Evolutionary conservation across 2,113 vertebrate species (phyloP).

Genomic region (Girardinichthys multiradiatus): DNA sequence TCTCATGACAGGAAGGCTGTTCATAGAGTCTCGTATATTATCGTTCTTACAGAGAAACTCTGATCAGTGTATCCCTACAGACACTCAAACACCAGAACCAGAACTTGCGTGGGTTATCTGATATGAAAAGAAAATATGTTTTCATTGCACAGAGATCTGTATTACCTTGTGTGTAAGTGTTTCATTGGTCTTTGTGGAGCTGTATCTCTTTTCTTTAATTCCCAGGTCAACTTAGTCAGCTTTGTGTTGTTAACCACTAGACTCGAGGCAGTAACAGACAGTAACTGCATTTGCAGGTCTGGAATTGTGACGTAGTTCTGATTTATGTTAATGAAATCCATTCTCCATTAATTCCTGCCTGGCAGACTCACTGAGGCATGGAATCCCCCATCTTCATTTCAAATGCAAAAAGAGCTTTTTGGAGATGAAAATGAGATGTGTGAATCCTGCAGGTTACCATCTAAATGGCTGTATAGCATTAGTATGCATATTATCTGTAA

Average conservation of each 20-base stretch:
- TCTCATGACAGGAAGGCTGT: not conserved
- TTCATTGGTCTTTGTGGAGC: not conserved
- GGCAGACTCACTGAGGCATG: slow-evolving; percentile 73
- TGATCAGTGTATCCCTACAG: not conserved
- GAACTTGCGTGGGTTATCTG: not conserved
- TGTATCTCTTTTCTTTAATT: slow-evolving; percentile 18
- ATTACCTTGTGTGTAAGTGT: not conserved
- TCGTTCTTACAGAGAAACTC: not conserved
- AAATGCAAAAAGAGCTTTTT: slow-evolving; percentile 72
- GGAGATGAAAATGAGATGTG: slow-evolving; percentile 73
- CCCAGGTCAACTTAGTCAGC: slow-evolving; percentile 33
- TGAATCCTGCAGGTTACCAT: slow-evolving; percentile 72
- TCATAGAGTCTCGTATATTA: not conserved
- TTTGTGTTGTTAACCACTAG: slow-evolving; percentile 55
- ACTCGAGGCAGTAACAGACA: slow-evolving; percentile 59
- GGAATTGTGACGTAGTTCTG: slow-evolving; percentile 61
- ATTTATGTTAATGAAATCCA: slow-evolving; percentile 79
- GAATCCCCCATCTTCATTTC: slow-evolving; percentile 74
- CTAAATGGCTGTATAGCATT: slow-evolving; percentile 69
- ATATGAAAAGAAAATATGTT: not conserved
- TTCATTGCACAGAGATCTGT: not conserved
- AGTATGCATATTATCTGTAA: slow-evolving; percentile 64
- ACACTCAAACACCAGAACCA: not conserved
- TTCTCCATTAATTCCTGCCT: slow-evolving; percentile 70
- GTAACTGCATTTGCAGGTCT: slow-evolving; percentile 39